Base-by-base conservation (phyloP, 2,888 invertebrate species). In the Corythucha ciliata region DNA sequence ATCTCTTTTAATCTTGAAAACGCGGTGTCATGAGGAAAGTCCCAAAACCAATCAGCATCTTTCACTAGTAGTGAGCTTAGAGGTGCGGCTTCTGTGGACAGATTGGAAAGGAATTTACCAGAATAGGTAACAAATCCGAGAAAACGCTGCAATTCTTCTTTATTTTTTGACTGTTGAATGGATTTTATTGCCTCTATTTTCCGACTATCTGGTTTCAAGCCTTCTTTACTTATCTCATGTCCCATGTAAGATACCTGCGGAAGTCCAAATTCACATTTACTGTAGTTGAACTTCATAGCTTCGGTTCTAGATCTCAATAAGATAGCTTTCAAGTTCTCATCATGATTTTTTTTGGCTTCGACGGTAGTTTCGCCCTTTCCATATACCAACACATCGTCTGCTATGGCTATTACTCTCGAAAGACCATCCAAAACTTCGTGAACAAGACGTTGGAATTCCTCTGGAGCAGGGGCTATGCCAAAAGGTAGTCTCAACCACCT, bases 401-500 rank as follows among this genome's bases (percentile, higher is more conserved):
- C 26, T 8, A 44, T 14, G 5, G 27, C 14, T 4, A 25, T 25
- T n/a, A 44, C 27, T n/a, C 22, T 22, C 22, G 18, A n/a, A n/a
- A 40, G 16, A 6, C 40, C 40, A 18, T 5, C 40, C n/a, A 40
- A 40, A 4, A 21, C 18, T 18, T 40, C 29, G n/a, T 29, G 29
- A 29, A 29, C 8, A 29, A 8, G 29, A n/a, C 29, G 29, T 29
- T 29, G 29, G 18, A 20, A 40, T 14, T 18, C 26, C 4, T 44
- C 26, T 8, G 29, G 27, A 3, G 45, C 14, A 18, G 33, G 52
- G 6, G 22, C 47, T 21, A 62, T 22, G 10, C 61, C 59, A 56
- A 59, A 61, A 6, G 59, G 60, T 24, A 63, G 32, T 20, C 61
- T 24, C 27, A 59, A 27, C 48, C 59, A 63, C n/a, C 48, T 50